phyloP scores from a whole-genome alignment of 2,113 vertebrate genomes.

The Nestor notabilis region DNA sequence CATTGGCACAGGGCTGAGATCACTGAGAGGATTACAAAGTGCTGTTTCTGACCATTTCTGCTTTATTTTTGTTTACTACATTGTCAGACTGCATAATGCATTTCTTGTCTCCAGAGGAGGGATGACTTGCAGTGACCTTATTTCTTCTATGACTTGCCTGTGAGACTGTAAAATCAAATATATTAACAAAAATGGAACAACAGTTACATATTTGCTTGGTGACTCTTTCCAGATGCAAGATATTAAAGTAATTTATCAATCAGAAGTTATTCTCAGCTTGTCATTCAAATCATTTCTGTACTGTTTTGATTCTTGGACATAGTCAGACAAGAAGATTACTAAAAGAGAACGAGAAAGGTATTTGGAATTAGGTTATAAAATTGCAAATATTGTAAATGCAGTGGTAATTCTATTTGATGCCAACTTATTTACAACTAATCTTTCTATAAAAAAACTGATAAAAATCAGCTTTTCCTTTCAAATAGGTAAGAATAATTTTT shows the following conservation, averaged over 20 bases:
- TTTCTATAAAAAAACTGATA: background rate
- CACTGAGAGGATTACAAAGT: background rate
- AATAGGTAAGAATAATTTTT: background rate
- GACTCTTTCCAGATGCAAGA: background rate
- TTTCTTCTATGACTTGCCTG: background rate
- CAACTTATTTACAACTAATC: background rate
- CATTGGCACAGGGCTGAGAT: background rate
- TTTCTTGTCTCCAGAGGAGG: background rate
- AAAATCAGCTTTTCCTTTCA: background rate
- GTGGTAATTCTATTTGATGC: background rate
- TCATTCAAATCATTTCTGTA: background rate
- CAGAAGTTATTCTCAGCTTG: background rate
- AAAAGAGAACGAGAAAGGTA: background rate
- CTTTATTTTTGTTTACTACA: conserved; percentile 10
- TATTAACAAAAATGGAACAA: background rate
- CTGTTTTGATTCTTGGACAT: background rate
- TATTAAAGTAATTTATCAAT: background rate
- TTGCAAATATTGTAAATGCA: background rate
- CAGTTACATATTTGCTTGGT: background rate
- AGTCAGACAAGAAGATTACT: background rate
- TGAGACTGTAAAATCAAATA: background rate
- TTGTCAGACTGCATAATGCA: background rate
- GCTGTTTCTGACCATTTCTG: background rate
- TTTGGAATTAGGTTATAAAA: background rate
- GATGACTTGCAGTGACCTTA: background rate